phyloP scores from a whole-genome alignment of 92 coral and sea anemone genomes.

The Pocillopora grandis region DNA sequence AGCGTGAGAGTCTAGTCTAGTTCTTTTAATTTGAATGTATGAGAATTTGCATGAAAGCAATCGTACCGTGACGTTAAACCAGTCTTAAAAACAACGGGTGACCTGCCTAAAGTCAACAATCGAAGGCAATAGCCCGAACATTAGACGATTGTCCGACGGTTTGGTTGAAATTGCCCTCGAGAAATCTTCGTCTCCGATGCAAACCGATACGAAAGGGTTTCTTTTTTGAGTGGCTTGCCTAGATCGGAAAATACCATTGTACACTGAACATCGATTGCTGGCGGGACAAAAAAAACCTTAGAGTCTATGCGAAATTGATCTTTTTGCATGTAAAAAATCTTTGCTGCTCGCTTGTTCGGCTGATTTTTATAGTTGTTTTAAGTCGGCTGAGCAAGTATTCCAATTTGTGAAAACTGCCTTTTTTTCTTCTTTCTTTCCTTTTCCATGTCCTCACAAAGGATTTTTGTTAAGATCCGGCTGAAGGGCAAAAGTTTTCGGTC shows the following conservation, averaged over 20 bases:
- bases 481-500: not conserved
- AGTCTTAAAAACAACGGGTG: conserved; percentile 33
- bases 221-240: not conserved
- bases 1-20: not conserved
- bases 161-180: not conserved
- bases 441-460: not conserved
- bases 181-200: not conserved
- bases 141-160: not conserved
- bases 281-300: too few species aligned
- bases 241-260: too few species aligned
- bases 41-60: not conserved
- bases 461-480: not conserved
- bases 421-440: too few species aligned
- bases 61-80: conserved; percentile 34
- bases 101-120: conserved; percentile 28
- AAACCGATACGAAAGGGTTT: not conserved
- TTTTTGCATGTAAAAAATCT: too few species aligned
- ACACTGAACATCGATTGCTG: too few species aligned
- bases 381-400: too few species aligned
- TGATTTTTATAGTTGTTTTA: too few species aligned
- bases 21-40: not conserved
- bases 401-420: too few species aligned
- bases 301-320: too few species aligned
- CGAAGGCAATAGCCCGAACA: not conserved
- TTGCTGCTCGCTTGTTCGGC: too few species aligned